Conservation (phyloP, 2,797 vertebrate species). For the Hephaestus fuliginosus region DNA sequence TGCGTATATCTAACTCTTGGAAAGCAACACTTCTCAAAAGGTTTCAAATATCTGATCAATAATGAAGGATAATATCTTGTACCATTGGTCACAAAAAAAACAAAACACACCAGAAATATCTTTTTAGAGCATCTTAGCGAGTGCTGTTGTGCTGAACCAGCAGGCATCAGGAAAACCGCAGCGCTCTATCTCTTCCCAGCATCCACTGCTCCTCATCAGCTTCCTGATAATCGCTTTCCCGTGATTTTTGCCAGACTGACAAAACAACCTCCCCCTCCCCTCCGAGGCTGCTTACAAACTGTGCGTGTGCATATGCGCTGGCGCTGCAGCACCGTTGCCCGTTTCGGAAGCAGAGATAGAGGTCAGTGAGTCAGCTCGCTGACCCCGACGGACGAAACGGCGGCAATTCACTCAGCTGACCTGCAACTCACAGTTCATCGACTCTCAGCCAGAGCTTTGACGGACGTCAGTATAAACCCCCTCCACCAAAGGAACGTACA, state of each 20-base stretch:
- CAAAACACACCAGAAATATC: neutral
- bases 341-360: slow-evolving; percentile 52
- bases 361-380: slow-evolving; percentile 55
- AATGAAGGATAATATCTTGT: neutral
- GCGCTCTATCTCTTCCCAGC: slow-evolving; percentile 59
- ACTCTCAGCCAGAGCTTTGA: slow-evolving; percentile 28
- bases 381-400: slow-evolving; percentile 15
- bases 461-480: slow-evolving; percentile 38
- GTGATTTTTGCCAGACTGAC: slow-evolving; percentile 70
- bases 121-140: too few species aligned
- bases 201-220: slow-evolving; percentile 74
- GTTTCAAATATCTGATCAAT: neutral
- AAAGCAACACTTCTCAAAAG: neutral
- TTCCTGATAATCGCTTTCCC: slow-evolving; percentile 65
- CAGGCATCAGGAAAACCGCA: slow-evolving; percentile 50
- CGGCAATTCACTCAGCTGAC: slow-evolving; percentile 3
- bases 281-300: slow-evolving; percentile 25
- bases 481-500: slow-evolving; percentile 3
- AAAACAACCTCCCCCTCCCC: slow-evolving; percentile 59
- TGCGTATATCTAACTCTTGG: neutral
- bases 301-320: neutral
- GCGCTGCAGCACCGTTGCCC: slow-evolving; percentile 1
- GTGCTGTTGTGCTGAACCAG: too few species aligned
- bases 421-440: slow-evolving; percentile 40
- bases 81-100: neutral